These are phyloP conservation scores for Albula glossodonta DNA, from an alignment of 2,113 vertebrate species.

Conservation along the genomic window DNA sequence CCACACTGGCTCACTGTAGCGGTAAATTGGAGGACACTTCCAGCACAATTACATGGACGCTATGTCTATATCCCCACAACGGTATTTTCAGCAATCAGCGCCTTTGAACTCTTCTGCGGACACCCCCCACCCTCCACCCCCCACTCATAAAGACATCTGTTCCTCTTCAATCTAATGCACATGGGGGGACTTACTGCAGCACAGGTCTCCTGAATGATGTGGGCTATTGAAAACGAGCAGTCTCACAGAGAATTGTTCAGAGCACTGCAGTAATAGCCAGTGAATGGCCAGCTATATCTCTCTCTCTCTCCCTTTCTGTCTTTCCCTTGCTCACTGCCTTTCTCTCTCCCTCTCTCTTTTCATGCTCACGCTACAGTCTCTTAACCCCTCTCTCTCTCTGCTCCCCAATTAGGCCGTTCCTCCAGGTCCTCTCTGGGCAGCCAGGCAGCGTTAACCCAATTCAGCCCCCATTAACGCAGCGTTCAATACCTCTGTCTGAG, in stretches of 20 bases:
- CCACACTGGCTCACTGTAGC: constrained; percentile 21
- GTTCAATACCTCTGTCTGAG: not conserved
- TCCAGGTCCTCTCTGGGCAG: not conserved
- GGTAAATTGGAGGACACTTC: constrained; percentile 23
- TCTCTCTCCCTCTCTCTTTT: not conserved
- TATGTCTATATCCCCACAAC: not conserved
- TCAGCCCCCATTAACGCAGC: constrained; percentile 4
- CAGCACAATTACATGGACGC: constrained; percentile 7
- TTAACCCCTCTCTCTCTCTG: not conserved
- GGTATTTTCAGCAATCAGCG: not conserved
- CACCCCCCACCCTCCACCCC: not conserved
- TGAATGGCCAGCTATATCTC: not conserved
- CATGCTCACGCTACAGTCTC: too few relatives aligned
- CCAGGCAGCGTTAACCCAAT: not conserved
- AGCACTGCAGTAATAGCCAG: not conserved
- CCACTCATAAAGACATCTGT: constrained; percentile 28
- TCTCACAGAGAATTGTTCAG: not conserved
- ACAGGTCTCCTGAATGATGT: not conserved
- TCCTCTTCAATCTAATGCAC: constrained; percentile 17
- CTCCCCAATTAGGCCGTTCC: constrained; percentile 2
- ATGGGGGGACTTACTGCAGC: not conserved
- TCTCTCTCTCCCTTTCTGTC: not conserved
- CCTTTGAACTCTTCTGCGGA: constrained; percentile 8
- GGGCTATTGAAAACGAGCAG: not conserved
- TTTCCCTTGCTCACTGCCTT: not conserved